Base-by-base conservation (phyloP, 2,888 invertebrate species). In the Morpho helenor region DNA sequence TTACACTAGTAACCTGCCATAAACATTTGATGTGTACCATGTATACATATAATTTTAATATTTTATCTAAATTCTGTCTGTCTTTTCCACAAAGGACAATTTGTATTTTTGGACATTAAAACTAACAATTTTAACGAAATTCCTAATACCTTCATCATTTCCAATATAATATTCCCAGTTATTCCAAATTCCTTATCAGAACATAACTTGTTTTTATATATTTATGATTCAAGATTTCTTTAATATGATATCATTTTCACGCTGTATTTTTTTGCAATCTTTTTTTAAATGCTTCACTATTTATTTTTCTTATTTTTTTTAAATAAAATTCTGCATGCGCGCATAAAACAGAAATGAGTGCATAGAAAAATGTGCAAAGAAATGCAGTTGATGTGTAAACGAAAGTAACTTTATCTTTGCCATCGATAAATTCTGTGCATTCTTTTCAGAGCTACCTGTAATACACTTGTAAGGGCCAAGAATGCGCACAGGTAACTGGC, bases 301-400 rank as follows among this genome's bases (percentile, higher is more conserved):
- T 58, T 52, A 51, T 59, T 57, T 56, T 46, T 69, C 63, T 66
- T 69, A 66, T 74, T 52, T 49, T 57, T 50, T 59, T 61, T 0
- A 31, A 31, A 31, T 31, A 31, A 31, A 64, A 61, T 59, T 57
- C 51, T 49, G 47, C 47, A 62, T 61, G 58, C 51, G 44, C 40
- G 41, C 44, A 31, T 23, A 22, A 42, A 41, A 23, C 46, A 72
- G 87, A 87, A 89, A 83, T 67, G 87, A 88, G 79, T 89, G 89
- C 89, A 89, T 87, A 89, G 90, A 88, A 86, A 82, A 72, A 83
- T 82, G 80, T 80, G 87, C 84, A 87, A 87, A 87, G 88, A 86
- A 87, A 88, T 88, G 86, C 88, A 87, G 89, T 74, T 53, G 59
- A 49, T 66, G 51, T 59, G 53, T 52, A 59, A 10, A 45, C 10